phyloP scores from a whole-genome alignment of 2,888 invertebrate species.

The Toxonevra muliebris region DNA sequence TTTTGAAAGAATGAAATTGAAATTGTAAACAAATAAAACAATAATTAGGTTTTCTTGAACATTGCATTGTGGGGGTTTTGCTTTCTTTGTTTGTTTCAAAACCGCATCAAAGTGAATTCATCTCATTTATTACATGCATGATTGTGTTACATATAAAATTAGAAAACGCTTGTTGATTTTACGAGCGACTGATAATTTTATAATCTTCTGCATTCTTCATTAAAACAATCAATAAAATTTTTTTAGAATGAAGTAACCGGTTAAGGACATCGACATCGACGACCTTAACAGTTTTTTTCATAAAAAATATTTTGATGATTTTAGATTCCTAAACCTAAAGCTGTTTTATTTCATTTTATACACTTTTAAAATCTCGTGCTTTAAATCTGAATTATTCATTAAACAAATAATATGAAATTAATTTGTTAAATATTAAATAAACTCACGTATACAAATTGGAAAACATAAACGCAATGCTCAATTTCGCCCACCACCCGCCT shows the following conservation, averaged over 20 bases:
- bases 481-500: constrained; percentile 32
- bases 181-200: neutral
- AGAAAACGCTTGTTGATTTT: neutral
- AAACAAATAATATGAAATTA: neutral
- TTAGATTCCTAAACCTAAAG: no score
- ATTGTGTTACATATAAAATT: neutral
- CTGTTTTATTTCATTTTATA: no score
- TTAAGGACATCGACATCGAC: no score
- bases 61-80: no score
- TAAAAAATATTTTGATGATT: no score
- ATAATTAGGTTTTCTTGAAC: constrained; percentile 40
- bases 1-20: constrained; percentile 49
- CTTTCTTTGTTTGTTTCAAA: neutral
- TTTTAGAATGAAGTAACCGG: no score
- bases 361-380: no score
- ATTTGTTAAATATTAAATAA: neutral
- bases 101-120: neutral
- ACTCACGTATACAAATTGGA: neutral
- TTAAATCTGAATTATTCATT: neutral
- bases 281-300: no score
- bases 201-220: no score
- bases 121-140: no score
- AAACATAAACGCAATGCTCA: neutral
- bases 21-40: constrained; percentile 51
- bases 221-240: no score